Base-by-base conservation (phyloP, 1,140 invertebrate genomes). In the Drosophila carrolli region DNA sequence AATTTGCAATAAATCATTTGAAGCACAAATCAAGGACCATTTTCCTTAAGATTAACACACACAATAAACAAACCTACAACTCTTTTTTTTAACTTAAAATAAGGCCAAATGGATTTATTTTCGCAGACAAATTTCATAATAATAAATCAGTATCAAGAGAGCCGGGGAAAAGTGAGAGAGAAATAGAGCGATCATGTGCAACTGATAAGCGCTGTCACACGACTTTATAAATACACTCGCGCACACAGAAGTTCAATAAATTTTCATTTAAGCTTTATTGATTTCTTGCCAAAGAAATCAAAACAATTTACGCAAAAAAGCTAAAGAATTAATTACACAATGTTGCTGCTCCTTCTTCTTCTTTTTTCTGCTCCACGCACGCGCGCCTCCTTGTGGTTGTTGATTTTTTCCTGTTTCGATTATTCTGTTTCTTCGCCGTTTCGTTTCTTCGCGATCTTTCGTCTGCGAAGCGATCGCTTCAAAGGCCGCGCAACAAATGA, bases 301-400 rank as follows among this genome's bases (percentile, higher is more conserved):
- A 89, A 89, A 89, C 84, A 89, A 84, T 89, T 90, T 75, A 84
- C 80, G 77, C 84, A 70, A 89, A 88, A 88, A 75, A 60, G 43
- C 51, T 83, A 46, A 60, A 67, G 62, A 73, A 63, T 66, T 72
- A 83, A 71, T 88, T 88, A 88, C 83, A 62, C 60, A 13, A 48
- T 14, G 48, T 54, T 51, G 60, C 60, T 68, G 41, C 58, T 58
- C 27, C 19, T 65, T 23, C 58, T 70, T 32, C 40, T 51, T 50
- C 10, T 23, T 40, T 10, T 10, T 23, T 8, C 68, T 57, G 32
- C 46, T 81, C 41, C 48, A 88, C 83, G 83, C 84, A 77, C 80
- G 77, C 77, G 84, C 73, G 85, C 85, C 61, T 59, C 53, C 78
- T 14, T 41, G 23, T 41, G 19, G 48, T 41, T 47, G 43, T 47